Percentiles rank a stretch among this genome's conserved stretches.
Conservation (phyloP, 2,888 invertebrate species). For the Tanypteryx hageni region DNA sequence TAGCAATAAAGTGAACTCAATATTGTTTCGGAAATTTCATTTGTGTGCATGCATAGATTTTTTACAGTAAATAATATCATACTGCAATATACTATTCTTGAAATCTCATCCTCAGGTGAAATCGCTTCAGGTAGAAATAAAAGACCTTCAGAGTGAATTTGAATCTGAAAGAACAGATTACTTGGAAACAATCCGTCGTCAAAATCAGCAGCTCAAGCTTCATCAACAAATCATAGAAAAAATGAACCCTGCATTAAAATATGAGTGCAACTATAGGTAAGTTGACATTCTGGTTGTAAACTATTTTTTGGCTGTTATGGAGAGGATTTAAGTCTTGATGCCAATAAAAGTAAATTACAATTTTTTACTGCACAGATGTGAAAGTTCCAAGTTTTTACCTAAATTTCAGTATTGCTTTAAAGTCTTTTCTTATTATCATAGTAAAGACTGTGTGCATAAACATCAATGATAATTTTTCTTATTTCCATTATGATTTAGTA, state of each 20-base stretch:
- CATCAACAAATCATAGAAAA: slow-evolving; percentile 81
- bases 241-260: slow-evolving; percentile 82
- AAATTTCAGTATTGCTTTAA: too few species aligned
- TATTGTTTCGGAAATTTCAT: too few species aligned
- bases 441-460: too few species aligned
- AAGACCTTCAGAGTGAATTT: slow-evolving; percentile 88
- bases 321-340: too few species aligned
- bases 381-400: too few species aligned
- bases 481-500: too few species aligned
- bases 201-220: slow-evolving; percentile 83
- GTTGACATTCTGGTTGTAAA: not conserved
- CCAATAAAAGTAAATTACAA: too few species aligned
- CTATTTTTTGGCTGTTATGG: too few species aligned
- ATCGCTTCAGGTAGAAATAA: slow-evolving; percentile 83
- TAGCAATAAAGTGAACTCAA: too few species aligned
- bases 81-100: not conserved
- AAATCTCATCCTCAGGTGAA: slow-evolving; percentile 76
- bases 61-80: not conserved
- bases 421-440: too few species aligned
- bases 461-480: too few species aligned
- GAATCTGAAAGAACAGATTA: slow-evolving; percentile 89
- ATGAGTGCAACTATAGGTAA: slow-evolving; percentile 85
- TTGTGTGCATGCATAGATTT: not conserved
- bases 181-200: slow-evolving; percentile 86
- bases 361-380: too few species aligned